Conservation (phyloP, 2,113 vertebrate species). For the Pampusana beccarii region DNA sequence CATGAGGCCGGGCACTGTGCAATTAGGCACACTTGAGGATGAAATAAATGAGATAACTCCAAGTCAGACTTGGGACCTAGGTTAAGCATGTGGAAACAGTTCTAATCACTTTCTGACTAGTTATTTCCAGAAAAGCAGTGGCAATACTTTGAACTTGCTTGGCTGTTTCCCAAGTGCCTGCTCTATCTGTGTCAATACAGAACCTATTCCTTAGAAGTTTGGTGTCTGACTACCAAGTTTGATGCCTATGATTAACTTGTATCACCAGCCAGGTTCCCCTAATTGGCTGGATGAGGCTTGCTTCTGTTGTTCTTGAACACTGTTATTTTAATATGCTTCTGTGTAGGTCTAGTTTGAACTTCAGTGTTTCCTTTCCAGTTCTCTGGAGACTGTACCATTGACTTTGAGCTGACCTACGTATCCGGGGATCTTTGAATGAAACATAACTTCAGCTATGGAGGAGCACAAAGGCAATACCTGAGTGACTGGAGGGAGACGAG, state of each 20-base stretch:
- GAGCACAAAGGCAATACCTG: not conserved
- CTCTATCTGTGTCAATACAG: not conserved
- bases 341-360: not conserved
- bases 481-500: not conserved
- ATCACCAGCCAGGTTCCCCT: fast-evolving
- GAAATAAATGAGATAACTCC: not conserved
- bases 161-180: not conserved
- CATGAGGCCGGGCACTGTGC: not conserved
- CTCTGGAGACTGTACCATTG: not conserved
- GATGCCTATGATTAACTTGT: not conserved
- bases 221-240: not conserved
- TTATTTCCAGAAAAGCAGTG: not conserved
- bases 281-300: not conserved
- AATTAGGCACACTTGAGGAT: not conserved
- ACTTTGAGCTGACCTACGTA: not conserved
- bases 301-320: not conserved
- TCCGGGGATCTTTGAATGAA: not conserved
- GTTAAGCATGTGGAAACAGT: not conserved
- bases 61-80: not conserved
- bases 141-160: not conserved
- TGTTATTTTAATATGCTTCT: not conserved
- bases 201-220: not conserved
- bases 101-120: not conserved
- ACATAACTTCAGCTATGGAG: not conserved
- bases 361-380: not conserved